Evolutionary conservation across 2,113 vertebrate genomes (phyloP).

Genomic region (Aspiorhynchus laticeps): DNA sequence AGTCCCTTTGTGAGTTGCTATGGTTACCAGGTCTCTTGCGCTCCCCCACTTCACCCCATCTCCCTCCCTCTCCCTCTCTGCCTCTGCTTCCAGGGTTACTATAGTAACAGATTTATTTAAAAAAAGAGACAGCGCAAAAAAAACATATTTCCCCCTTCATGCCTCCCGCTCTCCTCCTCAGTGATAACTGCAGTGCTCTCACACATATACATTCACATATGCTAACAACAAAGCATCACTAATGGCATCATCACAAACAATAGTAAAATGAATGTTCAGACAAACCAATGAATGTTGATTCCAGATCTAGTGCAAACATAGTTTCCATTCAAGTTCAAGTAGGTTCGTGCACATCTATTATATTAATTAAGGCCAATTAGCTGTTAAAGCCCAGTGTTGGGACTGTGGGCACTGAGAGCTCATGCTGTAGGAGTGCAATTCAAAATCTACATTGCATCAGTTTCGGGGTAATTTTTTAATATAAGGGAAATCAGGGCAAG

Average conservation of each 20-base stretch:
- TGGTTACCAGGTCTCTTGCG: conserved; percentile 54
- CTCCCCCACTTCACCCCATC: conserved; percentile 51
- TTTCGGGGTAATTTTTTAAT: background rate
- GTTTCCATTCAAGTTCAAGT: background rate
- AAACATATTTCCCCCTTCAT: conserved; percentile 7
- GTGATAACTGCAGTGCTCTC: conserved; percentile 1
- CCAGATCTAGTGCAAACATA: background rate
- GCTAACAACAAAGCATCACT: background rate
- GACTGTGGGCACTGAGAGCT: background rate
- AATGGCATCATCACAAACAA: conserved; percentile 11
- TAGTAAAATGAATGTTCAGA: background rate
- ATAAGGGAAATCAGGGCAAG: background rate
- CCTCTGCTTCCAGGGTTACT: conserved; percentile 52
- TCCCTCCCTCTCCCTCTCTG: conserved; percentile 37
- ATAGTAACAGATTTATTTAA: conserved; percentile 58
- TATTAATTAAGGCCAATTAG: conserved; percentile 12
- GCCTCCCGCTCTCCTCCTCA: background rate
- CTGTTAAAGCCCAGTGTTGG: background rate
- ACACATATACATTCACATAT: background rate
- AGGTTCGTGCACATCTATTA: conserved; percentile 2
- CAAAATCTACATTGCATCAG: background rate
- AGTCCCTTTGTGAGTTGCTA: conserved; percentile 52
- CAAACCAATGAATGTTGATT: background rate
- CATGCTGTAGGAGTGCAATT: background rate
- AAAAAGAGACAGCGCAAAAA: conserved; percentile 32